Conservation (phyloP, 2,113 vertebrate genomes). For the Hepsetus odoe region DNA sequence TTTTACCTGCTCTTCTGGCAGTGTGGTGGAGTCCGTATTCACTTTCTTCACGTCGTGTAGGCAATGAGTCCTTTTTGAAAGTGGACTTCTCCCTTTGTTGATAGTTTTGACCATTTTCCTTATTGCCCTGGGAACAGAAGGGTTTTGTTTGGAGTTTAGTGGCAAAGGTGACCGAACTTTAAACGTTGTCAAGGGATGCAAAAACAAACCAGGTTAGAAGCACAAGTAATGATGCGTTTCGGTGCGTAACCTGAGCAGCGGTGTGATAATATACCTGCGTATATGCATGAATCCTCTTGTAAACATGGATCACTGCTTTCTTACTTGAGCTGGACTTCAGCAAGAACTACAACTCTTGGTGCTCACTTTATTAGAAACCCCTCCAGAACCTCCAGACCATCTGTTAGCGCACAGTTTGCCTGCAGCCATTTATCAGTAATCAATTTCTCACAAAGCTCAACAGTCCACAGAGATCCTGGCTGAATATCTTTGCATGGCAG, state of each 20-base stretch:
- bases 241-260: slow-evolving; percentile 12
- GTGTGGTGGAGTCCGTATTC: background rate
- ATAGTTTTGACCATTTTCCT: slow-evolving; percentile 22
- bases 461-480: no score
- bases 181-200: slow-evolving; percentile 56
- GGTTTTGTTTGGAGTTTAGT: slow-evolving; percentile 65
- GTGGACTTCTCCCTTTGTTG: background rate
- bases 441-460: no score
- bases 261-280: background rate
- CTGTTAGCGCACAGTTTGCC: no score
- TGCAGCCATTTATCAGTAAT: no score
- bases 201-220: slow-evolving; percentile 47
- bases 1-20: slow-evolving; percentile 22
- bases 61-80: slow-evolving; percentile 4
- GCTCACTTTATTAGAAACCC: background rate
- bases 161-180: slow-evolving; percentile 24
- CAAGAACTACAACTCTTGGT: background rate
- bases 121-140: slow-evolving; percentile 57
- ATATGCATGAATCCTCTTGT: no score
- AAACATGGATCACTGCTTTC: no score
- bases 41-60: background rate
- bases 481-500: no score
- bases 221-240: slow-evolving; percentile 58
- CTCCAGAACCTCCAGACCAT: background rate
- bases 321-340: no score